A percentile compares a stretch with the other conserved stretches of the same genome.
Evolutionary conservation across 2,888 invertebrate species (phyloP).

Genomic region (Alitta virens): DNA sequence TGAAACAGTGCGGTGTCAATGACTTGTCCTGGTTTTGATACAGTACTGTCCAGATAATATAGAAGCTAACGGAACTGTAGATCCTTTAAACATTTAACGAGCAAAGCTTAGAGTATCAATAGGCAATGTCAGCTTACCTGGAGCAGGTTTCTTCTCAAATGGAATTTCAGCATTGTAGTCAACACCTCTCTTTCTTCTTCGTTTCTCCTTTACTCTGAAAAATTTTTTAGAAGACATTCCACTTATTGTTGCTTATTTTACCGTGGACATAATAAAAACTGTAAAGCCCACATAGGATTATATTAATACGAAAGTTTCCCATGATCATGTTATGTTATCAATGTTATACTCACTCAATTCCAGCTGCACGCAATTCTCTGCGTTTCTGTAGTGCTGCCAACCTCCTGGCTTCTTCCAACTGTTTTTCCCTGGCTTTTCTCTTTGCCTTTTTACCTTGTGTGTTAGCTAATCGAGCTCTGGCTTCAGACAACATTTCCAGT

Average conservation of each 20-base stretch:
- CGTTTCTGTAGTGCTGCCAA: constrained; percentile 96
- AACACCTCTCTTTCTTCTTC: constrained; percentile 73
- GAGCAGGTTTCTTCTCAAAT: constrained; percentile 89
- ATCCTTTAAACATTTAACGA: no score
- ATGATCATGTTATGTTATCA: no score
- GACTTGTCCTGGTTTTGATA: no score
- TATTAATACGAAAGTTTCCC: no score
- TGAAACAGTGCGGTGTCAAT: no score
- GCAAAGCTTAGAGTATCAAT: no score
- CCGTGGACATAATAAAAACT: constrained; percentile 19
- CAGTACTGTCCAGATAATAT: no score
- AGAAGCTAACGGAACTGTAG: no score
- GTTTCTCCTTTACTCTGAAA: constrained; percentile 45
- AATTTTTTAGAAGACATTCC: no score
- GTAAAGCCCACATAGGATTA: no score
- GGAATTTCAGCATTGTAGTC: constrained; percentile 97
- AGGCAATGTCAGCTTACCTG: no score
- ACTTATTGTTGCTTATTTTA: background rate
- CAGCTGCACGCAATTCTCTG: constrained; percentile 95
- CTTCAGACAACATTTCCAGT: constrained; percentile 98
- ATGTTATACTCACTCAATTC: constrained; percentile 67
- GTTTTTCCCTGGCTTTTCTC: constrained; percentile 87
- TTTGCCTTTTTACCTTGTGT: constrained; percentile 79
- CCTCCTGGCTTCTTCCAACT: constrained; percentile 93
- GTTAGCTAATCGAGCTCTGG: constrained; percentile 95